A percentile compares a stretch with the other conserved stretches of the same genome.
phyloP scores from a whole-genome alignment of 92 coral and sea anemone species.

The Isaurus tuberculatus region DNA sequence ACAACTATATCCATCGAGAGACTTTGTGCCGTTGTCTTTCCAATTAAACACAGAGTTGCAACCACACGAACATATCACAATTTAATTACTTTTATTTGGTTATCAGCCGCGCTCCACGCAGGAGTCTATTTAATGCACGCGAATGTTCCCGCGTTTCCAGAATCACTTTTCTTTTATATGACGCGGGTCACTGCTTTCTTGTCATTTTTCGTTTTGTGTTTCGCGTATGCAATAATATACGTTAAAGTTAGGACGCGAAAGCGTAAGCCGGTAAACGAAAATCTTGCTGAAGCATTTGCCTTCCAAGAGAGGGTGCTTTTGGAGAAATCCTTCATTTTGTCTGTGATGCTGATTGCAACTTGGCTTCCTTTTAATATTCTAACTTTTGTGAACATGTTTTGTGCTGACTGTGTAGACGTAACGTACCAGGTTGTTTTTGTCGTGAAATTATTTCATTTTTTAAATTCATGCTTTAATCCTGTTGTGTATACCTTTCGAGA shows the following conservation, averaged over 20 bases:
- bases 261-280: not conserved
- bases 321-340: conserved; percentile 37
- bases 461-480: conserved; percentile 33
- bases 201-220: conserved; percentile 16
- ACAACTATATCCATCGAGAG: conserved; percentile 33
- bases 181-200: conserved; percentile 5
- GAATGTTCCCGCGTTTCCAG: conserved; percentile 34
- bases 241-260: conserved; percentile 18
- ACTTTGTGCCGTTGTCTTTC: conserved; percentile 1
- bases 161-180: conserved; percentile 17
- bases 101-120: conserved; percentile 17
- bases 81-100: conserved; percentile 14
- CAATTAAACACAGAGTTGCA: conserved; percentile 6
- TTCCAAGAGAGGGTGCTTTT: conserved; percentile 16
- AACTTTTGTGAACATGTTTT: conserved; percentile 25
- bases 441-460: conserved; percentile 31
- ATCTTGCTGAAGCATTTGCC: not conserved
- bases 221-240: conserved; percentile 16
- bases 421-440: conserved; percentile 36
- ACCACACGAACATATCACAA: not conserved
- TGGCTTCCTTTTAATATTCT: conserved; percentile 42
- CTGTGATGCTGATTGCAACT: conserved; percentile 23
- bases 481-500: conserved; percentile 35
- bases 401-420: conserved; percentile 6
- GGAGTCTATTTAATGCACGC: conserved; percentile 22